Evolutionary conservation across 1,140 invertebrate species (phyloP), one percentile per base, ranked within the genome.

Genomic region (Proctacanthus coquilletti): DNA sequence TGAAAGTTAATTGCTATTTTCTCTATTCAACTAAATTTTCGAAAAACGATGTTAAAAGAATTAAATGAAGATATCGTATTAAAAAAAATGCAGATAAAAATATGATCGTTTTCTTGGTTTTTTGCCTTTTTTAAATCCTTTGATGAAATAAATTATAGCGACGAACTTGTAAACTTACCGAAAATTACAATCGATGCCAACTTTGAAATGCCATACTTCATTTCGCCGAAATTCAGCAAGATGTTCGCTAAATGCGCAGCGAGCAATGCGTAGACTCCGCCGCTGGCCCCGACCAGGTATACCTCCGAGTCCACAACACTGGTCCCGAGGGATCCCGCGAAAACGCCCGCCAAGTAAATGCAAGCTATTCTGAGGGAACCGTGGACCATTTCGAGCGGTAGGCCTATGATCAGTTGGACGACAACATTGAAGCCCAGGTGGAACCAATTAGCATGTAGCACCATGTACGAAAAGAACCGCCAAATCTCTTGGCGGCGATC

Each of bases 311-410:
- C 89, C 60, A 94, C 87, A 23, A 95, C 85, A 23, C 88, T 93
- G 20, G 89, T 58, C 34, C 86, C 88, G 45, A 94, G 62, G 3
- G 89, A 94, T 50, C 88, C 88, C 41, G 89, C 88, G 38, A 93
- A 63, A 17, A 96, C 88, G 20, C 92, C 91, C 4, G 89, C 84
- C 66, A 89, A 74, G 63, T 97, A 97, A 35, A 96, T 84, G 27
- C 82, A 73, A 2, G 75, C 83, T 45, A 92, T 87, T 39, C 91
- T 71, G 32, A 77, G 65, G 10, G 83, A 87, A 15, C 88, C 88
- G 60, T 95, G 91, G 9, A 94, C 84, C 85, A 94, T 87, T 65
- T 96, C 91, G 47, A 96, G 60, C 0, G 91, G 89, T 40, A 94
- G 68, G 23, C 91, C 91, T 43, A 93, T 84, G 44, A 85, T 60